Conservation (phyloP, 1,140 invertebrate genomes). For the Caenorhabditis tropicalis region DNA sequence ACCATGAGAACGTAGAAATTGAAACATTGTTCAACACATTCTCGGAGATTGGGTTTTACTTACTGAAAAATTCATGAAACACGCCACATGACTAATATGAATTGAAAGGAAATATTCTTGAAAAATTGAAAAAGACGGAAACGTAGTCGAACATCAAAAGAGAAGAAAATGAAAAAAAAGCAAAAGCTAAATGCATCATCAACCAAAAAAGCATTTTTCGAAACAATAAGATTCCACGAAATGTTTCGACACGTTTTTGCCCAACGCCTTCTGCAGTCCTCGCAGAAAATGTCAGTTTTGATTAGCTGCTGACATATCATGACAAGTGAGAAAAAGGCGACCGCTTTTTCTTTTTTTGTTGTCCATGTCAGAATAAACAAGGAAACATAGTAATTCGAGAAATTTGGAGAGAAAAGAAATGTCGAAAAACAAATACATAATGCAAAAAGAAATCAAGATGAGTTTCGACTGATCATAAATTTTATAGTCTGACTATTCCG, state of each 20-base stretch:
- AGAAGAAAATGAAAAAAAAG: background rate
- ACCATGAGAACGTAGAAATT: background rate
- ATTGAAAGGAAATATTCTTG: too few species aligned
- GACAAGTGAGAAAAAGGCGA: conserved; percentile 4
- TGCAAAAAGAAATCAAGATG: background rate
- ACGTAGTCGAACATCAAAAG: too few species aligned
- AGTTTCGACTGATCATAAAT: background rate
- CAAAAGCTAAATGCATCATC: background rate
- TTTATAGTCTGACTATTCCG: background rate
- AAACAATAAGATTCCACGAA: conserved; percentile 8
- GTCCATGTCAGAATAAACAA: background rate
- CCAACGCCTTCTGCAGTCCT: conserved; percentile 9
- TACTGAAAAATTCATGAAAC: background rate
- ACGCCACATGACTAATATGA: too few species aligned
- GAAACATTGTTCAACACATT: background rate
- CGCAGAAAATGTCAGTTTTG: conserved; percentile 17
- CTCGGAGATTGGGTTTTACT: background rate
- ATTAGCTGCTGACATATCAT: conserved; percentile 41
- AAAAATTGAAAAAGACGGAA: too few species aligned
- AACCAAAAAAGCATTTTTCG: background rate
- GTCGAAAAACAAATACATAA: background rate
- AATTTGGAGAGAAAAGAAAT: background rate
- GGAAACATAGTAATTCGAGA: background rate
- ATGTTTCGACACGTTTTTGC: conserved; percentile 3
- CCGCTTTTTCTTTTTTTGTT: background rate